Percentiles rank a stretch among this genome's conserved stretches.
Evolutionary conservation across 64 coral and sea anemone genomes (phyloP).

Genomic region (Montipora capricornis): DNA sequence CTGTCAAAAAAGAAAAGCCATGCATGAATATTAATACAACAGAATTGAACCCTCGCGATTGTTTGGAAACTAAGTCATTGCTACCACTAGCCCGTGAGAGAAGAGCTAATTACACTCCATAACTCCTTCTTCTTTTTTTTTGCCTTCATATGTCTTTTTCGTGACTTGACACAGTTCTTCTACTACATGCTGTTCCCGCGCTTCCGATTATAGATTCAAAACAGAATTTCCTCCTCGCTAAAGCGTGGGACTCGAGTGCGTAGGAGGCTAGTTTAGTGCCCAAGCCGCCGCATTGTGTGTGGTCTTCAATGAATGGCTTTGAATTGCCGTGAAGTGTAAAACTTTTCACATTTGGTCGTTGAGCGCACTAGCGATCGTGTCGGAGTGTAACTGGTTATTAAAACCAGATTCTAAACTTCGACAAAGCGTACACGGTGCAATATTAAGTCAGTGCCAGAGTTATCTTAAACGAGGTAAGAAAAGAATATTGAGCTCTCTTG

Average conservation of each 20-base stretch:
- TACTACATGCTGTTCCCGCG: conserved; percentile 22
- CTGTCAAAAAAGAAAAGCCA: conserved; percentile 17
- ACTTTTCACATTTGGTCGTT: conserved; percentile 68
- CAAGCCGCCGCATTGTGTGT: conserved; percentile 46
- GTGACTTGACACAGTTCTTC: neutral
- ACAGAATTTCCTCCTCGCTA: conserved; percentile 35
- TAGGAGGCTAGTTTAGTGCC: conserved; percentile 52
- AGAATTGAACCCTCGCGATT: conserved; percentile 43
- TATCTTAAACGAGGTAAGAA: conserved; percentile 27
- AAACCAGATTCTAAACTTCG: conserved; percentile 1
- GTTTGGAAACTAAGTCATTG: conserved; percentile 31
- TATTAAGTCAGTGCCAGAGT: neutral
- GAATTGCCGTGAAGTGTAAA: conserved; percentile 64
- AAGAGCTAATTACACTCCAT: neutral
- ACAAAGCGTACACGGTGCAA: neutral
- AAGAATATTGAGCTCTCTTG: conserved; percentile 32
- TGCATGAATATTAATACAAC: conserved; percentile 33
- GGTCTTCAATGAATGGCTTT: conserved; percentile 80
- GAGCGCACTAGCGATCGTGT: conserved; percentile 25
- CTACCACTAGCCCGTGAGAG: conserved; percentile 6
- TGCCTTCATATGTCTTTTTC: neutral
- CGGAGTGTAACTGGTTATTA: conserved; percentile 15
- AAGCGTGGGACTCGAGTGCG: conserved; percentile 31
- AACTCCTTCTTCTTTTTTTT: neutral
- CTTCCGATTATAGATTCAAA: conserved; percentile 3